Conservation (phyloP, 2,888 invertebrate genomes). For the Cosmorhoe ocellata region DNA sequence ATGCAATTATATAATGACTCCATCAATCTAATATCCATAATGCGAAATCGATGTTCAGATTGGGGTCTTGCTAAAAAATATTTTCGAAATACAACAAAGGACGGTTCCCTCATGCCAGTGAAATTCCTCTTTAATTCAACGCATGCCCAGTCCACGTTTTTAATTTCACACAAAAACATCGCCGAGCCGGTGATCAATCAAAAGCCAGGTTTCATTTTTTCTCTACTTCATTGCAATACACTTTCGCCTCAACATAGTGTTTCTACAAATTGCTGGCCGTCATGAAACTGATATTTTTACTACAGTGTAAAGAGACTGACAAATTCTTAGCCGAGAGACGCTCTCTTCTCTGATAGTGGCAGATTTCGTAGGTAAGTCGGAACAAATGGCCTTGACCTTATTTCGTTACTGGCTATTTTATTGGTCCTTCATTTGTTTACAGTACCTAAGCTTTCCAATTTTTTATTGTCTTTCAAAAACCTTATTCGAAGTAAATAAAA, state of each 20-base stretch:
- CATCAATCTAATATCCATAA: slow-evolving; percentile 51
- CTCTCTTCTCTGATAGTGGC: too few relatives aligned
- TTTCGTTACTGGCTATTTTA: too few relatives aligned
- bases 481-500: too few relatives aligned
- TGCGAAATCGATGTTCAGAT: slow-evolving; percentile 65
- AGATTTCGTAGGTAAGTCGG: too few relatives aligned
- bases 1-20: slow-evolving; percentile 31
- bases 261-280: background rate
- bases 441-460: too few relatives aligned
- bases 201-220: slow-evolving; percentile 67
- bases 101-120: slow-evolving; percentile 57
- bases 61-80: slow-evolving; percentile 47
- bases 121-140: slow-evolving; percentile 78
- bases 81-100: slow-evolving; percentile 66
- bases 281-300: background rate
- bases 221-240: slow-evolving; percentile 75
- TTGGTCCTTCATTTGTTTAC: too few relatives aligned
- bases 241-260: slow-evolving; percentile 71
- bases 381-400: too few relatives aligned
- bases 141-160: slow-evolving; percentile 76
- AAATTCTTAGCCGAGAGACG: too few relatives aligned
- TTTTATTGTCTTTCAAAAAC: too few relatives aligned
- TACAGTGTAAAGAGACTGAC: too few relatives aligned
- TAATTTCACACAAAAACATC: slow-evolving; percentile 80
- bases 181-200: slow-evolving; percentile 80